Base-by-base conservation (phyloP, 1,140 invertebrate genomes). In the Philotrypesis tridentata region DNA sequence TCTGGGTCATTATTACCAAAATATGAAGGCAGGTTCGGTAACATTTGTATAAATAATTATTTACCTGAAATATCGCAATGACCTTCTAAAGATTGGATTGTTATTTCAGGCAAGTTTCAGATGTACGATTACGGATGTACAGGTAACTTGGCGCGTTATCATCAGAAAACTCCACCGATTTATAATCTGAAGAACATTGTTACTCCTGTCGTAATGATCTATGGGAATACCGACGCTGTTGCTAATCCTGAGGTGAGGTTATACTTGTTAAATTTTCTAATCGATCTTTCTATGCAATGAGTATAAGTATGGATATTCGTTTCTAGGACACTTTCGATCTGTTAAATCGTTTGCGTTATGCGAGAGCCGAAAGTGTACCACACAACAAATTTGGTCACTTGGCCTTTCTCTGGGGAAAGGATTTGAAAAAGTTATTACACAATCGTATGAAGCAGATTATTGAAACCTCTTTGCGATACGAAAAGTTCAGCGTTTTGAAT, bases 1-100 rank as follows among this genome's bases (percentile, higher is more conserved):
- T 85, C 84, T 97, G 8, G 90, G 95, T 8, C 96, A 97, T 86
- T 96, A 94, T 84, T 94, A 92, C 0, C 96, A 97, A 90, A 92
- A 94, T n/a, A 93, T 95, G 77, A 90, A 90, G 48, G 93, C 92
- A 61, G 90, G 93, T 91, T 89, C 89, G 33, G 6, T 65, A 23
- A n/a, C 17, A 6, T n/a, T 3, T 79, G 27, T 37, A 48, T 12
- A n/a, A 23, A 9, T n/a, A 12, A 72, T 43, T 78, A 23, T 12
- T 3, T n/a, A 48, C 29, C 72, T 29, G 33, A 72, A n/a, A 14
- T n/a, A 21, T 55, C 6, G n/a, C 6, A n/a, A 55, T 6, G 17
- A 63, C 27, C 70, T 75, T 14, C 21, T 29, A 27, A 71, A 9
- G 29, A 1, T 70, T 37, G 17, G 70, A 63, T 23, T 14, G 27